A percentile compares a stretch with the other conserved stretches of the same genome.
phyloP scores from a whole-genome alignment of 2,888 invertebrate genomes.

The Diadegma fenestrale region DNA sequence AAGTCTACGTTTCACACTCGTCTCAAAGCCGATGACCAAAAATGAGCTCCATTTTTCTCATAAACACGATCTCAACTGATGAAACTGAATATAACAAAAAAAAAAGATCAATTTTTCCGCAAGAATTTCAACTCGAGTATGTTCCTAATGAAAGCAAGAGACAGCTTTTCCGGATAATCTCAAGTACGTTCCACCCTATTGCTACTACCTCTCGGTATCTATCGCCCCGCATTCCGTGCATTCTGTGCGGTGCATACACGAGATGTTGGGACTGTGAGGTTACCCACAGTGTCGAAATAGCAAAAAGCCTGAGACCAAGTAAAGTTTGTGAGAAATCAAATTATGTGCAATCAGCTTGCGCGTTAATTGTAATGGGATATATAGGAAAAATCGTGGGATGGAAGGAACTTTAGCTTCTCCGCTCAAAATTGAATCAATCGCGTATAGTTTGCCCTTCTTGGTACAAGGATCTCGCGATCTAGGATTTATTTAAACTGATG shows the following conservation, averaged over 20 bases:
- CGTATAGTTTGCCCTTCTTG: background rate
- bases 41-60: no score
- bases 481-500: background rate
- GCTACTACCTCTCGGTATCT: conserved; percentile 16
- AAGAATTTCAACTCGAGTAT: conserved; percentile 41
- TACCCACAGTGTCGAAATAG: conserved; percentile 38
- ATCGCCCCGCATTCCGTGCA: conserved; percentile 57
- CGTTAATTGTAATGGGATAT: background rate
- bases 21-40: background rate
- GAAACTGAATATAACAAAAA: background rate
- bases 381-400: background rate
- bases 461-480: background rate
- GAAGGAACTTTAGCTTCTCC: background rate
- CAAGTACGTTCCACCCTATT: background rate
- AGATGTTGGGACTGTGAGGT: conserved; percentile 39
- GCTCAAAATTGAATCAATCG: background rate
- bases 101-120: conserved; percentile 49
- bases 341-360: background rate
- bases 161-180: background rate
- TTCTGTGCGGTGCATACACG: conserved; percentile 62
- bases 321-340: background rate
- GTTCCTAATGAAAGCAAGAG: conserved; percentile 9
- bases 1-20: background rate
- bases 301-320: conserved; percentile 33
- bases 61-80: no score